Conservation (phyloP, 2,797 vertebrate species). For the Nannoperca obscura region DNA sequence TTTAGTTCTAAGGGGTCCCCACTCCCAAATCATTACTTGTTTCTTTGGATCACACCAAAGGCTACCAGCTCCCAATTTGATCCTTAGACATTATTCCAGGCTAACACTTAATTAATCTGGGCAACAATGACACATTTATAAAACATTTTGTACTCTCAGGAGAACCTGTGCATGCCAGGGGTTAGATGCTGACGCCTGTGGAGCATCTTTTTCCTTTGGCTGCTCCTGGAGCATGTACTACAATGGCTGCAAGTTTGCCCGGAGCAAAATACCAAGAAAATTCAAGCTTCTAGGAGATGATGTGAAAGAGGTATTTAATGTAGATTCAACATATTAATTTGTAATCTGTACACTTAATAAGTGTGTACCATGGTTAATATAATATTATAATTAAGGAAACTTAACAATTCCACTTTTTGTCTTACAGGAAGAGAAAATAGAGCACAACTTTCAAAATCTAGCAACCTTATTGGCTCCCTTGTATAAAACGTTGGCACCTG, state of each 20-base stretch:
- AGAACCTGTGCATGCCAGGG: conserved; percentile 98
- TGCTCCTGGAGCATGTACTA: conserved; percentile 99
- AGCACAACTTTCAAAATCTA: conserved; percentile 92
- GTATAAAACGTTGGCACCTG: conserved; percentile 96
- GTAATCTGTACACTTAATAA: too few relatives aligned
- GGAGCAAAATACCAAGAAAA: conserved; percentile 98
- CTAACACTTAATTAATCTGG: not conserved
- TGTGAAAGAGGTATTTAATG: conserved; percentile 90
- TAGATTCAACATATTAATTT: not conserved
- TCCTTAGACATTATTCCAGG: not conserved
- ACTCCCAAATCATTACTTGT: not conserved
- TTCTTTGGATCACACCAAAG: conserved; percentile 7
- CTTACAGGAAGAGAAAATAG: conserved; percentile 94
- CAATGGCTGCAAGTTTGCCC: conserved; percentile 99
- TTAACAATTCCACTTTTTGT: conserved; percentile 6
- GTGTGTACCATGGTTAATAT: not conserved
- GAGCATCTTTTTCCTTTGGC: conserved; percentile 99
- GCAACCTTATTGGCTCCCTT: conserved; percentile 92
- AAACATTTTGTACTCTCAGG: conserved; percentile 77
- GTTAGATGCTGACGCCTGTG: conserved; percentile 92
- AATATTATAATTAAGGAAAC: not conserved
- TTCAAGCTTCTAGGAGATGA: conserved; percentile 97
- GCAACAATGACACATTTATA: not conserved
- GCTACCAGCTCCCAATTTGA: not conserved
- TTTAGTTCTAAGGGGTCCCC: not conserved